These are phyloP conservation scores for Hypotaenidia okinawae DNA, from an alignment of 2,797 vertebrate genomes.

Conservation along the genomic window DNA sequence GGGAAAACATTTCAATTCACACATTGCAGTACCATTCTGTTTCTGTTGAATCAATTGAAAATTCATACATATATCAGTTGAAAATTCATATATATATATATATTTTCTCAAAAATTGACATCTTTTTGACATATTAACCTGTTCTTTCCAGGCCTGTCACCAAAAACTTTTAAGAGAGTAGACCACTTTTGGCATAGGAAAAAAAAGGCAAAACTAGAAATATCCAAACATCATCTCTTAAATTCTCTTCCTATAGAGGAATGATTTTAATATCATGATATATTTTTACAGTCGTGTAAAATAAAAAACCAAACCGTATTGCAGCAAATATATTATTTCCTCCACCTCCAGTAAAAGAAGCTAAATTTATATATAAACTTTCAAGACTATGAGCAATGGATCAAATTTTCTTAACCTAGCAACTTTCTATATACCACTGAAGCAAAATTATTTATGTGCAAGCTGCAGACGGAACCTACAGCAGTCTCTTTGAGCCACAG, in stretches of 20 bases:
- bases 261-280: neutral
- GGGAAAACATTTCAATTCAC: neutral
- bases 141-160: neutral
- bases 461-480: neutral
- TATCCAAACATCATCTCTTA: neutral
- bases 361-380: neutral
- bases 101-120: neutral
- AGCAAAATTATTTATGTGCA: neutral
- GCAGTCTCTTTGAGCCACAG: neutral
- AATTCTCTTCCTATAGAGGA: neutral
- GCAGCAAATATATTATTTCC: neutral
- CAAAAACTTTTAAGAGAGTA: neutral
- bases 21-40: neutral
- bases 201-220: neutral
- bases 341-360: neutral
- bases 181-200: neutral
- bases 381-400: neutral
- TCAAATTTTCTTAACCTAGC: neutral
- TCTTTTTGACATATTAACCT: neutral
- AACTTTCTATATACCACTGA: neutral
- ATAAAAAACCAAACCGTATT: neutral
- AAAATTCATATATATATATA: neutral
- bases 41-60: neutral
- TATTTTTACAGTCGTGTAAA: neutral
- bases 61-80: neutral